These are phyloP conservation scores for Eulemur mongoz DNA, from an alignment of 2,797 vertebrate species.

Conservation along the genomic window DNA sequence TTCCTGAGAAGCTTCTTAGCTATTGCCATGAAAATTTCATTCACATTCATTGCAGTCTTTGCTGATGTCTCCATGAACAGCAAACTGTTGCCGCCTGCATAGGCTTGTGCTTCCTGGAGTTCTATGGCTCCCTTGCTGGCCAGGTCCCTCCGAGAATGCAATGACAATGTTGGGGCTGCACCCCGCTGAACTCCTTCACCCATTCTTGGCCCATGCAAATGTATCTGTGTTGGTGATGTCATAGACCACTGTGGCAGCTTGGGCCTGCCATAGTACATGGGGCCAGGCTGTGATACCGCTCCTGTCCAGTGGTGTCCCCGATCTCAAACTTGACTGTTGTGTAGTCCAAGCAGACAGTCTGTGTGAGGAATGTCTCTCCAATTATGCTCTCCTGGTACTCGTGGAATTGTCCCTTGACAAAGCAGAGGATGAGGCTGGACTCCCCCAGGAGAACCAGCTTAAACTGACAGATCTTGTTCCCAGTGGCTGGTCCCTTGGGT, in stretches of 20 bases:
- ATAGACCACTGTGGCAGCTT: conserved; percentile 98
- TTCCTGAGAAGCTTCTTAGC: conserved; percentile 99
- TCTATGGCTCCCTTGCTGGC: conserved; percentile 95
- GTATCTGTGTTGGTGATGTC: conserved; percentile 99
- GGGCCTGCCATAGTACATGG: conserved; percentile 98
- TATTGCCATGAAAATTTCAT: conserved; percentile 99
- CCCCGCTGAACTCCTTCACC: conserved; percentile 97
- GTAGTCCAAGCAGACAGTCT: conserved; percentile 98
- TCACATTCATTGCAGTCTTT: conserved; percentile 98
- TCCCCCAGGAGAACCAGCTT: conserved; percentile 97
- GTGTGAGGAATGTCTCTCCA: conserved; percentile 99
- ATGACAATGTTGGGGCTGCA: conserved; percentile 95
- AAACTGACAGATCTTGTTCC: conserved; percentile 99
- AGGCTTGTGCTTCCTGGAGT: conserved; percentile 96
- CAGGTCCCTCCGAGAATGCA: conserved; percentile 92
- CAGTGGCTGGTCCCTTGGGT: conserved; percentile 94
- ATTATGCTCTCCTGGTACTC: conserved; percentile 99
- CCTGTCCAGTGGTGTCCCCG: conserved; percentile 98
- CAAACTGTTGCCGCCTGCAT: conserved; percentile 98
- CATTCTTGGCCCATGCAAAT: conserved; percentile 97
- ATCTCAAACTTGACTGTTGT: conserved; percentile 99
- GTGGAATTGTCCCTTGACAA: conserved; percentile 99
- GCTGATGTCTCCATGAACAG: conserved; percentile 99
- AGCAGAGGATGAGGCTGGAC: conserved; percentile 98
- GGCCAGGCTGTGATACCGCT: conserved; percentile 98